A percentile compares a stretch with the other conserved stretches of the same genome.
These are phyloP conservation scores for Anisognathus igniventris DNA, from an alignment of 2,797 vertebrate genomes.

Conservation along the genomic window DNA sequence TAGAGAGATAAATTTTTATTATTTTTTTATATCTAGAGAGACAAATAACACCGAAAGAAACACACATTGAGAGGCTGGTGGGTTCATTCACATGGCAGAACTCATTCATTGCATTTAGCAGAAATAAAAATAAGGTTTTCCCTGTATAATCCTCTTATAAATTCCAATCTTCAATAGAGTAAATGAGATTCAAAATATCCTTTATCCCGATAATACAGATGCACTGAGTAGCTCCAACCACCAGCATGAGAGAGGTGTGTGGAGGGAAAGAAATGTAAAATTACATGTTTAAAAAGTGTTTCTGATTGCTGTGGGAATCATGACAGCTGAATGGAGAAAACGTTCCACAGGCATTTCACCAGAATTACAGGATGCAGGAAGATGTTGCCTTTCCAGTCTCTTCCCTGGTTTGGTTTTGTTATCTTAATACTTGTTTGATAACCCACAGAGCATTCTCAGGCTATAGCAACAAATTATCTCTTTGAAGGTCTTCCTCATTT, in stretches of 20 bases:
- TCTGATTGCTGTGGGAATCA: not conserved
- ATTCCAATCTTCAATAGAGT: not conserved
- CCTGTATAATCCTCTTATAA: not conserved
- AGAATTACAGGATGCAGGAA: not conserved
- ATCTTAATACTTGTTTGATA: constrained; percentile 64
- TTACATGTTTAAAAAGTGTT: not conserved
- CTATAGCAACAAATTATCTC: constrained; percentile 76
- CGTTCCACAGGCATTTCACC: not conserved
- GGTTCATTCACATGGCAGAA: not conserved
- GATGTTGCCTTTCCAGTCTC: not conserved
- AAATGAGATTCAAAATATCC: not conserved
- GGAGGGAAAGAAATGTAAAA: not conserved
- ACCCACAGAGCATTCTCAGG: constrained; percentile 51
- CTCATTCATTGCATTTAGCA: not conserved
- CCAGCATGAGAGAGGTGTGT: not conserved
- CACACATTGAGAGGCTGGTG: not conserved
- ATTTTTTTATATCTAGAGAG: not conserved
- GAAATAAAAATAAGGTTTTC: not conserved
- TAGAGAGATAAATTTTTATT: not conserved
- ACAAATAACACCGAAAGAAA: not conserved
- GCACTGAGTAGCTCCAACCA: not conserved
- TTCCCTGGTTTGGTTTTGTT: not conserved
- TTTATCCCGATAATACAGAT: not conserved
- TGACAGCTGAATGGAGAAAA: not conserved
- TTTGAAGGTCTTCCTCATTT: constrained; percentile 80